Conservation (phyloP, 2,113 vertebrate species). For the Riparia riparia region DNA sequence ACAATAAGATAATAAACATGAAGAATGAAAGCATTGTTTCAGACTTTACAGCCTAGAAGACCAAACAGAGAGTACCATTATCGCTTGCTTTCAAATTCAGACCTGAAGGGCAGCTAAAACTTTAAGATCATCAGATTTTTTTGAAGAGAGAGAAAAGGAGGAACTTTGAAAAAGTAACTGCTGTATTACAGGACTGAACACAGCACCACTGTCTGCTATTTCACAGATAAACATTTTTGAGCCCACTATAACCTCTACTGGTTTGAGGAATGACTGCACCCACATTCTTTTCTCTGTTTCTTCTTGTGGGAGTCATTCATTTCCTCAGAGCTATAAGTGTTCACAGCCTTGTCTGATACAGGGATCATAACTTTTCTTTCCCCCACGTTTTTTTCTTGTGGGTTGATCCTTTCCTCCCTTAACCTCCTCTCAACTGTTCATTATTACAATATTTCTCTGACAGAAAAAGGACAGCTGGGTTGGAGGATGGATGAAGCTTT, state of each 20-base stretch:
- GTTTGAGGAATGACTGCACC: background rate
- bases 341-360: background rate
- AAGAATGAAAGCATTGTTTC: background rate
- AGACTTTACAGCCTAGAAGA: background rate
- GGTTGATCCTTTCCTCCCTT: background rate
- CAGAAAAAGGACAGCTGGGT: background rate
- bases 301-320: background rate
- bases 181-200: constrained; percentile 25
- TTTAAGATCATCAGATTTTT: background rate
- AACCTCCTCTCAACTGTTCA: background rate
- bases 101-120: background rate
- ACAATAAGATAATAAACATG: background rate
- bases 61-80: background rate
- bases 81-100: background rate
- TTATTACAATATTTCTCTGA: background rate
- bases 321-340: background rate
- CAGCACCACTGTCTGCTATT: background rate
- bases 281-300: background rate
- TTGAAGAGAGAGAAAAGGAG: background rate
- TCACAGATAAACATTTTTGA: background rate
- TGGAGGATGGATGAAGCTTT: background rate
- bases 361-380: background rate
- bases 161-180: constrained; percentile 8
- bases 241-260: background rate
- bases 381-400: background rate